These are phyloP conservation scores for Aquatica leii DNA, from an alignment of 2,888 invertebrate species.

Conservation along the genomic window DNA sequence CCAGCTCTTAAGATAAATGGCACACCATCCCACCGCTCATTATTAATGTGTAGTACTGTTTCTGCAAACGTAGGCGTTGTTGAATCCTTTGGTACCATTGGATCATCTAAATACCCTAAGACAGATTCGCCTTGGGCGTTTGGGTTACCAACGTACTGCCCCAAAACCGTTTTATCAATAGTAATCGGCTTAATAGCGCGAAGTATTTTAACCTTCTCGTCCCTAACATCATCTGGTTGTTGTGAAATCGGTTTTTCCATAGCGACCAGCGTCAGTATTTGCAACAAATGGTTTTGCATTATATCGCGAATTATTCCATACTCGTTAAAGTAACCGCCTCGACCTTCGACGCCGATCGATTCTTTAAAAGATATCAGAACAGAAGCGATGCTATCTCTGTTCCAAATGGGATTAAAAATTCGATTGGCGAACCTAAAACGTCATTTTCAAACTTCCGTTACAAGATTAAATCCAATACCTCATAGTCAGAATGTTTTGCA, in stretches of 20 bases:
- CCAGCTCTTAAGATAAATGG: constrained; percentile 98
- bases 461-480: constrained; percentile 62
- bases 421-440: constrained; percentile 86
- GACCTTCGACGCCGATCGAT: constrained; percentile 97
- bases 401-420: constrained; percentile 96
- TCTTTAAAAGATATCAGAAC: constrained; percentile 98
- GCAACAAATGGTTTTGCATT: constrained; percentile 99
- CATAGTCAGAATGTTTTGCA: constrained; percentile 97
- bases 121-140: constrained; percentile 81
- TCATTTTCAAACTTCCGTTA: neutral
- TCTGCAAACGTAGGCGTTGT: constrained; percentile 95
- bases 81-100: constrained; percentile 89
- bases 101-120: constrained; percentile 91
- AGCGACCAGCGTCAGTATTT: constrained; percentile 95
- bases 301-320: constrained; percentile 99
- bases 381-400: constrained; percentile 94
- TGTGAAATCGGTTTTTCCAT: constrained; percentile 98
- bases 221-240: constrained; percentile 95
- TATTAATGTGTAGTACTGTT: constrained; percentile 87
- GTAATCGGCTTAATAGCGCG: constrained; percentile 82
- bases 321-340: constrained; percentile 98
- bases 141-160: constrained; percentile 95
- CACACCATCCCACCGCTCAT: constrained; percentile 98
- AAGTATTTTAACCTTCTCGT: constrained; percentile 95
- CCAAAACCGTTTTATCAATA: constrained; percentile 86